phyloP scores from a whole-genome alignment of 2,797 vertebrate genomes.

The Megaceryle alcyon region DNA sequence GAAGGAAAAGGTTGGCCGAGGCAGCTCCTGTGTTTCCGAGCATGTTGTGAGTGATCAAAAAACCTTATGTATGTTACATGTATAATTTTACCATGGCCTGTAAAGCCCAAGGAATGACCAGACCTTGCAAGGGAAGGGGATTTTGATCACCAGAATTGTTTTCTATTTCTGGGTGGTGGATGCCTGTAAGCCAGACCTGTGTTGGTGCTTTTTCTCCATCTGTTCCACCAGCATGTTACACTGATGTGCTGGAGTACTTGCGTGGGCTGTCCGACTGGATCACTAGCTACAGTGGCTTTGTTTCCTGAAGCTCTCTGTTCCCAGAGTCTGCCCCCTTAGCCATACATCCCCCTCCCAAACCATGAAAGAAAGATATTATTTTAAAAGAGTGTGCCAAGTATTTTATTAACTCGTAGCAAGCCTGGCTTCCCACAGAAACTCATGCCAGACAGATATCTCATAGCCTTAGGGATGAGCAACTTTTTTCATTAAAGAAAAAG shows the following conservation, averaged over 20 bases:
- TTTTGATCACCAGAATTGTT: neutral
- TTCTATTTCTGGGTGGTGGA: neutral
- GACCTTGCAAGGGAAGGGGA: neutral
- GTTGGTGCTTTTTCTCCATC: neutral
- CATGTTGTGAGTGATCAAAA: neutral
- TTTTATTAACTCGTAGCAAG: neutral
- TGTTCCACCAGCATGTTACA: neutral
- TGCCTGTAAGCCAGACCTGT: neutral
- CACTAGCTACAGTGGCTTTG: neutral
- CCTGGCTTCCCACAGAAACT: neutral
- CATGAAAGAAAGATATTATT: neutral
- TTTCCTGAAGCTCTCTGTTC: neutral
- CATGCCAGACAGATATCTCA: neutral
- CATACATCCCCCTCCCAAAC: neutral
- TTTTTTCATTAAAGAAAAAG: neutral
- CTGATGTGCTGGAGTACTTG: neutral
- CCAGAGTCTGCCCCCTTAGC: neutral
- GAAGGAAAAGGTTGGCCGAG: neutral
- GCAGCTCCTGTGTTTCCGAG: neutral
- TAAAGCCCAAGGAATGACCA: neutral
- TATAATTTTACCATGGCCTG: neutral
- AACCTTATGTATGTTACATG: accelerated
- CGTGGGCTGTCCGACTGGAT: neutral
- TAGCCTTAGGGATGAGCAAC: neutral
- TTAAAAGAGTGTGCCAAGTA: neutral